These are phyloP conservation scores for Agonum fuliginosum DNA, from an alignment of 2,888 invertebrate genomes.

Conservation along the genomic window DNA sequence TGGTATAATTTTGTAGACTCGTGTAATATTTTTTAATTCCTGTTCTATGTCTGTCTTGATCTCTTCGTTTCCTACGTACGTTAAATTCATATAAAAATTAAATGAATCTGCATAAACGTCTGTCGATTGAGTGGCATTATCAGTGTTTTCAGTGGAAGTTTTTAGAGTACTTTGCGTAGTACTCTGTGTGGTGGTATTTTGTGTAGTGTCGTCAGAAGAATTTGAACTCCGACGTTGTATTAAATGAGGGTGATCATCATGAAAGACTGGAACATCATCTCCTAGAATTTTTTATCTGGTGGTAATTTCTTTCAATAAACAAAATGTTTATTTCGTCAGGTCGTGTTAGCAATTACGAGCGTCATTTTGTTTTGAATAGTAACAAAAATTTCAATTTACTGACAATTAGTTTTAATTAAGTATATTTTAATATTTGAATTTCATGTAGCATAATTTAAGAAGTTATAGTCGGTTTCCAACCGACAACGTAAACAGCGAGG, in stretches of 20 bases:
- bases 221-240: neutral
- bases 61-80: neutral
- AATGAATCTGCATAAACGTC: slow-evolving; percentile 3
- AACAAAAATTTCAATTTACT: too few relatives aligned
- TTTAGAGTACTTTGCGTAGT: neutral
- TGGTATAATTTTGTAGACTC: slow-evolving; percentile 11
- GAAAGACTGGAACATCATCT: slow-evolving; percentile 14
- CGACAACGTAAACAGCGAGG: too few relatives aligned
- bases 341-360: too few relatives aligned
- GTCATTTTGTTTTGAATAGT: too few relatives aligned
- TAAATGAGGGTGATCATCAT: slow-evolving; percentile 9
- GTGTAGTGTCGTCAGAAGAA: neutral
- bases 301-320: too few relatives aligned
- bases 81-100: slow-evolving; percentile 26
- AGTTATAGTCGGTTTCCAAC: too few relatives aligned
- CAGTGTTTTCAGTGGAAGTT: neutral
- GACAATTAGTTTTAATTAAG: too few relatives aligned
- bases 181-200: neutral
- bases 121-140: too few relatives aligned
- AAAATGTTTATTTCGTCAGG: neutral
- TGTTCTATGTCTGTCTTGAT: neutral
- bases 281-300: neutral
- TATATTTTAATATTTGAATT: too few relatives aligned
- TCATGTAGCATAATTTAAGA: too few relatives aligned
- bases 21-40: neutral